Evolutionary conservation across 2,888 invertebrate species (phyloP), one percentile per base, ranked within the genome.

Genomic region (Agonopterix subpropinquella): DNA sequence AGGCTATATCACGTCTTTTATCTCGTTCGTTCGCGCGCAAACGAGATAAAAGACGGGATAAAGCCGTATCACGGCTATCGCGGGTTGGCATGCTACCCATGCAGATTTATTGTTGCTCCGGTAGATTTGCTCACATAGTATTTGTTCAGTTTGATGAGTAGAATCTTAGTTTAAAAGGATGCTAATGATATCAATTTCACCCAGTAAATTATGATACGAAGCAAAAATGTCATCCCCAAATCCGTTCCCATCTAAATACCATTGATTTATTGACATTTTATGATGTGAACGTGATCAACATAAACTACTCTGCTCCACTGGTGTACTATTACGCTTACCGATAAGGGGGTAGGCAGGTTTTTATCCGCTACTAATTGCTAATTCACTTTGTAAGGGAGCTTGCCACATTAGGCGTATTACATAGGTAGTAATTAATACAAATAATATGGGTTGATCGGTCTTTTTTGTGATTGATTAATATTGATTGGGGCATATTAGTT

Each of bases 231-330:
- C 28, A 28, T 28, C 28, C 7, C 28, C 11, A 43, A 41, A 8
- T 13, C 11, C 36, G 11, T 44, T 36, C 41, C 35, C 8, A 42
- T 39, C 51, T 45, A 51, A 51, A 53, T 49, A 47, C 45, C 8
- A 45, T 18, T 51, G 53, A 53, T 53, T 51, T 47, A 53, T 53
- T 51, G 53, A 41, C 49, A 49, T 51, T 53, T 53, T 53, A 53
- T 57, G 57, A 59, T 53, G 48, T 41, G 50, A 52, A 59, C 52
- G 56, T 47, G 53, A 62, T 63, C 53, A 53, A 56, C 58, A 58
- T 51, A 53, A 56, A 52, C 3, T 11, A 39, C 11, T 42, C 44
- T 49, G 56, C 58, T 57, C 45, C 48, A 41, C 46, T 48, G 46
- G 9, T 9, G 43, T 15, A 39, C 39, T 39, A 50, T 52, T 39